Percentiles rank a stretch among this genome's conserved stretches.
Conservation (phyloP, 2,113 vertebrate genomes). For the Mesoclemmys tuberculata region DNA sequence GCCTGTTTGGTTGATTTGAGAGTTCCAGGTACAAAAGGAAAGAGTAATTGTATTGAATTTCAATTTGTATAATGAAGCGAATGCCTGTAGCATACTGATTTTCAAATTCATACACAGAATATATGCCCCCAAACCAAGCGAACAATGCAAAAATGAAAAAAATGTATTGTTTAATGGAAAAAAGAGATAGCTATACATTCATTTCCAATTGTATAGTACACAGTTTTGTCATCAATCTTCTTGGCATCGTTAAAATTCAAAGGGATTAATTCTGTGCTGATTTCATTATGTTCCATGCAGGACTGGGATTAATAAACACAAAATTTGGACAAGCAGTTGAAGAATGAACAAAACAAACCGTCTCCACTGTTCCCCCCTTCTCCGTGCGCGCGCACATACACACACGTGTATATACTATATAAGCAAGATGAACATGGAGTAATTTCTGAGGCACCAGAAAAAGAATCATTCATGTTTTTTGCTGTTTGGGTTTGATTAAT, state of each 20-base stretch:
- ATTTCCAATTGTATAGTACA: background rate
- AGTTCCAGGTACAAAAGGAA: background rate
- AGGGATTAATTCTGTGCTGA: background rate
- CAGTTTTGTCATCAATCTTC: too few relatives aligned
- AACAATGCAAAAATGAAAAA: background rate
- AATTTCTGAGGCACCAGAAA: background rate
- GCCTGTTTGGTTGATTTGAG: background rate
- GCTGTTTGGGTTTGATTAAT: background rate
- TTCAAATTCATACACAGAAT: background rate
- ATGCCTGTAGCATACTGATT: background rate
- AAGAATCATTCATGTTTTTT: background rate
- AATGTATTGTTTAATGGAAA: background rate
- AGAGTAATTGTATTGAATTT: background rate
- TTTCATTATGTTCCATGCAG: background rate
- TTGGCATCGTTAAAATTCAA: background rate
- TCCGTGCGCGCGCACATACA: background rate
- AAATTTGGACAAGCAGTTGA: background rate
- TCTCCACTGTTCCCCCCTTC: background rate
- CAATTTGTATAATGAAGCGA: background rate
- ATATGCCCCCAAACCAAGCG: background rate
- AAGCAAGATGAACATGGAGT: background rate
- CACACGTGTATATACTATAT: background rate
- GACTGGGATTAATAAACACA: rapidly evolving
- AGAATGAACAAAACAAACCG: background rate
- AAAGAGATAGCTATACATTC: too few relatives aligned